Base-by-base conservation (phyloP, 1,140 invertebrate genomes). In the Pygmarrhopalites habei region DNA sequence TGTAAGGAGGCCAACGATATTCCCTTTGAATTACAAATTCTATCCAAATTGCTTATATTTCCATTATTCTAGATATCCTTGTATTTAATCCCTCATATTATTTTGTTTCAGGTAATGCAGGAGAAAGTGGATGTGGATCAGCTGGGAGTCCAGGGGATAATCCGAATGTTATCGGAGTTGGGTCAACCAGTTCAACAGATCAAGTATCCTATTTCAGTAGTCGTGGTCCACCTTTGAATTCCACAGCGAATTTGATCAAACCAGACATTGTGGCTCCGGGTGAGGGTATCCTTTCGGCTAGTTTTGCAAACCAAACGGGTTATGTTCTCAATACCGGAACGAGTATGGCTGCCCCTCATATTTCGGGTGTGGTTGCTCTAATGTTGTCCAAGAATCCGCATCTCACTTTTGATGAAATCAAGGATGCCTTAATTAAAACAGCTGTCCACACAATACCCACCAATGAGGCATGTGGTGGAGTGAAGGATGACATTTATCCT, bases 261-360 rank as follows among this genome's bases (percentile, higher is more conserved):
- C 58, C 58, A 10, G 58, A 60, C 2, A 21, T 60, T 15, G 47
- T 46, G 17, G 58, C 26, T 7, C 58, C 58, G 2, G 58, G 58
- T 10, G 3, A 12, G 1, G 30, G 29, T 32, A 51, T 60, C 19
- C 14, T 25, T 12, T 53, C 51, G 4, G 51, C 51, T 10, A 15
- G 10, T 25, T 10, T 12, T 53, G 12, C 28, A 25, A 12, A 3
- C 39, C 17, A 56, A 19, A 39, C n/a, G 14, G 4, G 5, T 12
- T 53, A 53, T 17, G 30, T 39, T 19, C 28, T 29, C 2, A 4
- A 25, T 49, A 14, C 55, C 1, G 55, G 55, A 14, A 58, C 55
- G 0, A 41, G 32, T 25, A 39, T 58, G 43, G 39, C 29, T 29
- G 44, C 39, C 12, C 57, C 57, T 15, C 23, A 26, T 15, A 43